phyloP scores from a whole-genome alignment of 2,797 vertebrate species.

The Rallus crepitans region DNA sequence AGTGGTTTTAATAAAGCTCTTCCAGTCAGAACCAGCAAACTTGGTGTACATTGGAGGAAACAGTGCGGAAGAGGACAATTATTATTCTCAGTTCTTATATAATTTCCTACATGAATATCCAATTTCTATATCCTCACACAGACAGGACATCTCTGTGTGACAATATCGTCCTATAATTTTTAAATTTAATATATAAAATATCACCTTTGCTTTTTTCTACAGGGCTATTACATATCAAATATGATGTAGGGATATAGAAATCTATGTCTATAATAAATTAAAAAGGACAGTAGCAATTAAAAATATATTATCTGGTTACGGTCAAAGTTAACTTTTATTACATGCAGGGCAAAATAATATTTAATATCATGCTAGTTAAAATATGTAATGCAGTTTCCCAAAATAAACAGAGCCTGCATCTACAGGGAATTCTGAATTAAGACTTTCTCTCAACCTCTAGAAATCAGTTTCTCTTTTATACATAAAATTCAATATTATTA shows the following conservation, averaged over 20 bases:
- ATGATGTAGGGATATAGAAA: neutral
- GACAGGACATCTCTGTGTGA: neutral
- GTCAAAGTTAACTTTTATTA: neutral
- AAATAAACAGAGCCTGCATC: neutral
- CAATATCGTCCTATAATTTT: neutral
- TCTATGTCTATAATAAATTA: neutral
- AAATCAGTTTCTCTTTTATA: slow-evolving; percentile 35
- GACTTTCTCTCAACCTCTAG: neutral
- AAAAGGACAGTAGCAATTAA: neutral
- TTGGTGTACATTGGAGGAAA: neutral
- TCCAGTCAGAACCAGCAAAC: neutral
- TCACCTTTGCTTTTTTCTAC: neutral
- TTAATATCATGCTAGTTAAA: neutral
- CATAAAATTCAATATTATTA: slow-evolving; percentile 29
- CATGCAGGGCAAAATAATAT: neutral
- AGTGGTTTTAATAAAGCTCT: neutral
- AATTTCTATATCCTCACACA: neutral
- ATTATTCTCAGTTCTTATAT: neutral
- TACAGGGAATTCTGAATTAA: slow-evolving; percentile 17
- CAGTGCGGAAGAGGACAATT: neutral
- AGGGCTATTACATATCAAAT: neutral
- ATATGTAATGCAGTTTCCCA: neutral
- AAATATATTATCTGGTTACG: neutral
- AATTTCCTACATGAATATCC: neutral
- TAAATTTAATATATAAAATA: neutral